These are phyloP conservation scores for Apamea monoglypha DNA, from an alignment of 2,888 invertebrate genomes.

Conservation along the genomic window DNA sequence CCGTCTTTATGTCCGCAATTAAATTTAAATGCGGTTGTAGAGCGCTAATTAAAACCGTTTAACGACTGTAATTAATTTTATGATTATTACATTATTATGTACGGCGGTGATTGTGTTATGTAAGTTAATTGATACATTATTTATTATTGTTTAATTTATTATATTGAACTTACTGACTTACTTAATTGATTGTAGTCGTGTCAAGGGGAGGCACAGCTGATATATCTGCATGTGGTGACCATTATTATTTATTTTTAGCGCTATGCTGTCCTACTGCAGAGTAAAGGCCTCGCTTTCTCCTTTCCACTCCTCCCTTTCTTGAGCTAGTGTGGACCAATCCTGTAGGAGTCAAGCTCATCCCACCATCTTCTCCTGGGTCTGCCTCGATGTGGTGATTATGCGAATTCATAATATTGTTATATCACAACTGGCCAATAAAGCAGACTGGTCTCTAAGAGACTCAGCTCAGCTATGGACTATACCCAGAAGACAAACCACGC, in stretches of 20 bases:
- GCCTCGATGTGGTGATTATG: too few relatives aligned
- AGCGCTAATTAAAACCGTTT: constrained; percentile 49
- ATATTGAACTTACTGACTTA: background rate
- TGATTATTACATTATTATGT: constrained; percentile 43
- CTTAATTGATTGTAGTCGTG: constrained; percentile 8
- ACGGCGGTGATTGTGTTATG: constrained; percentile 22
- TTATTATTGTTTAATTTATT: constrained; percentile 42
- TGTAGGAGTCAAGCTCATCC: too few relatives aligned
- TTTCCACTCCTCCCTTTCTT: too few relatives aligned
- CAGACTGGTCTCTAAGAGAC: background rate
- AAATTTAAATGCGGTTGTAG: constrained; percentile 32
- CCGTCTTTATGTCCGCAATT: constrained; percentile 39
- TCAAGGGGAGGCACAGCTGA: constrained; percentile 11
- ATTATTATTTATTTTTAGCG: background rate
- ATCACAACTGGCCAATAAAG: too few relatives aligned
- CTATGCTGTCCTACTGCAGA: background rate
- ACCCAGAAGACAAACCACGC: too few relatives aligned
- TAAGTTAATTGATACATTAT: constrained; percentile 37
- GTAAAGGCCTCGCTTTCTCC: too few relatives aligned
- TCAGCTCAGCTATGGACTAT: background rate
- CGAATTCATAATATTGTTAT: background rate
- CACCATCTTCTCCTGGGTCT: too few relatives aligned
- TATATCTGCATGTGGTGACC: background rate
- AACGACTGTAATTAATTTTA: constrained; percentile 36
- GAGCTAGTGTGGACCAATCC: too few relatives aligned